Evolutionary conservation across 2,888 invertebrate species (phyloP).

Genomic region (Ctenicera cuprea): DNA sequence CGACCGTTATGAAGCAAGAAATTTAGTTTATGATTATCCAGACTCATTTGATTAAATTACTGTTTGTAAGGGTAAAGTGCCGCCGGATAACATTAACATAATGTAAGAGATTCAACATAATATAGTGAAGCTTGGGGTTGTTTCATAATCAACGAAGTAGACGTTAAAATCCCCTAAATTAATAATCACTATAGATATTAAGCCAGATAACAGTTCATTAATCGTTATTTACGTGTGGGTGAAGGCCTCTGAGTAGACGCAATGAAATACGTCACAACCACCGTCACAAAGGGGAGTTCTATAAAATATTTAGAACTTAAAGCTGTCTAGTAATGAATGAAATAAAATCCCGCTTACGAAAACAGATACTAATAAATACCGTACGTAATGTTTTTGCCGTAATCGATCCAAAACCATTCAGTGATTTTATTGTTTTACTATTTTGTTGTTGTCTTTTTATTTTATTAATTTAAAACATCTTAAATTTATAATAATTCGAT

Average conservation of each 20-base stretch:
- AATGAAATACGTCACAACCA: conserved; percentile 23
- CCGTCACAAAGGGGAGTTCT: conserved; percentile 1
- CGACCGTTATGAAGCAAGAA: conserved; percentile 3
- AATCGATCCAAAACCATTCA: neutral
- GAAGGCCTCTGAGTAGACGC: conserved; percentile 24
- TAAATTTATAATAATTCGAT: no score
- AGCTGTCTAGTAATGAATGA: conserved; percentile 4
- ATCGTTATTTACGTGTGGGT: conserved; percentile 35
- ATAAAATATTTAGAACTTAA: conserved; percentile 30
- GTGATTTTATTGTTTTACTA: neutral
- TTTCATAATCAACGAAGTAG: conserved; percentile 4
- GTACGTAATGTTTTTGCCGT: neutral
- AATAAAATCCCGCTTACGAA: neutral
- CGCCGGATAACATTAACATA: conserved; percentile 15
- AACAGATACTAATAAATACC: neutral
- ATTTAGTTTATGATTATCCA: conserved; percentile 23
- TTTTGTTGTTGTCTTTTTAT: neutral
- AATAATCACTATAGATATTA: conserved; percentile 21
- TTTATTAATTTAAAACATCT: neutral
- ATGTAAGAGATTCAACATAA: conserved; percentile 4
- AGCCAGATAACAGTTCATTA: conserved; percentile 28
- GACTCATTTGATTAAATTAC: conserved; percentile 22
- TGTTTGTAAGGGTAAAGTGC: conserved; percentile 21
- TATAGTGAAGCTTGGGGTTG: conserved; percentile 1
- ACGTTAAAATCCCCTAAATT: conserved; percentile 15